Conservation (phyloP, 1,140 invertebrate species). For the Drosophila nebulosa region DNA sequence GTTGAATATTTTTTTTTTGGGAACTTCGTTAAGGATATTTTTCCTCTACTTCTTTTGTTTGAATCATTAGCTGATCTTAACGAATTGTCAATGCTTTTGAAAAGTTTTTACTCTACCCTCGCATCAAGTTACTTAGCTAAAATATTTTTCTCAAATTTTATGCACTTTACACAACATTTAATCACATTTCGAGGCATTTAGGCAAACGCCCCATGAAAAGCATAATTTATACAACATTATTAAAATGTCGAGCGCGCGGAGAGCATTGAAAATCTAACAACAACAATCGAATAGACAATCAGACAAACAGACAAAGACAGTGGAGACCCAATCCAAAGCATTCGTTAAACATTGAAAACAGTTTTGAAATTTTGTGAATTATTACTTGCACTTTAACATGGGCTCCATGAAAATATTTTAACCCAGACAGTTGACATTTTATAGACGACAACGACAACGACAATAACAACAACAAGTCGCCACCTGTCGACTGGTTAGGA, state of each 20-base stretch:
- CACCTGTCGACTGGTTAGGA: slow-evolving; percentile 51
- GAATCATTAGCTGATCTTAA: too few relatives aligned
- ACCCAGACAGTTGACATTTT: slow-evolving; percentile 68
- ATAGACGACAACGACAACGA: slow-evolving; percentile 57
- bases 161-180: slow-evolving; percentile 77
- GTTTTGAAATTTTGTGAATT: slow-evolving; percentile 74
- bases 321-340: slow-evolving; percentile 10
- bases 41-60: too few relatives aligned
- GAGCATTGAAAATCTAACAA: slow-evolving; percentile 55
- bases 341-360: slow-evolving; percentile 49
- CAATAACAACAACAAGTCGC: slow-evolving; percentile 45
- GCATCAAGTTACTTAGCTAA: slow-evolving; percentile 18
- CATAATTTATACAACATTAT: slow-evolving; percentile 75
- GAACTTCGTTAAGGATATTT: too few relatives aligned
- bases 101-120: neutral
- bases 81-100: too few relatives aligned
- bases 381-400: slow-evolving; percentile 78
- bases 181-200: slow-evolving; percentile 67
- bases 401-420: slow-evolving; percentile 62
- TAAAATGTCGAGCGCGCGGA: slow-evolving; percentile 60
- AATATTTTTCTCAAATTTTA: slow-evolving; percentile 13
- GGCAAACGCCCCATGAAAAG: slow-evolving; percentile 51
- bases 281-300: slow-evolving; percentile 14
- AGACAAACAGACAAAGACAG: neutral
- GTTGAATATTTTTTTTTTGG: too few relatives aligned